These are phyloP conservation scores for Sebastes hubbsi DNA, from an alignment of 2,797 vertebrate species.

Conservation along the genomic window DNA sequence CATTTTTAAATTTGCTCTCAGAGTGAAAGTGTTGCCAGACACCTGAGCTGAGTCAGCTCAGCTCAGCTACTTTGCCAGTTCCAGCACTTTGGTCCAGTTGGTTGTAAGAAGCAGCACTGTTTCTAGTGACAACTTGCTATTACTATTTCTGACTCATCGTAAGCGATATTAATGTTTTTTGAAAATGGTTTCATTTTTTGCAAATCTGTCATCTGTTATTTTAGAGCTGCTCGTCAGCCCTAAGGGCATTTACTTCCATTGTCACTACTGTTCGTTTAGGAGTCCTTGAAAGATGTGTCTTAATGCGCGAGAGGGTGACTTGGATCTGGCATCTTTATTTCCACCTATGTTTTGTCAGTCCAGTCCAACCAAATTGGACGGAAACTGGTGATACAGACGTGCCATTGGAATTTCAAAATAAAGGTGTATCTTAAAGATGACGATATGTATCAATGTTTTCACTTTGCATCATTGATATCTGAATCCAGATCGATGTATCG, in stretches of 20 bases:
- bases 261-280: not conserved
- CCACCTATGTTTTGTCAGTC: not conserved
- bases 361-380: not conserved
- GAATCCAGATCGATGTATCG: too few species aligned
- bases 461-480: too few species aligned
- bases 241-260: not conserved
- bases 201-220: not conserved
- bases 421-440: too few species aligned
- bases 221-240: not conserved
- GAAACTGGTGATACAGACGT: too few species aligned
- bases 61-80: constrained; percentile 4
- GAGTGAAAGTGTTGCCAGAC: constrained; percentile 10
- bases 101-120: not conserved
- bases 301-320: not conserved
- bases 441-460: too few species aligned
- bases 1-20: constrained; percentile 13
- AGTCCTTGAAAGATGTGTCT: not conserved
- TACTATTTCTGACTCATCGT: not conserved
- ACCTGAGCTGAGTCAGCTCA: constrained; percentile 31
- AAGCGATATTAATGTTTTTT: not conserved
- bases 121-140: not conserved
- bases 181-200: not conserved
- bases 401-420: too few species aligned
- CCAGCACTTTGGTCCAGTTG: constrained; percentile 8
- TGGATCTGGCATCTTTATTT: not conserved